Percentiles rank a stretch among this genome's conserved stretches.
phyloP scores from a whole-genome alignment of 2,113 vertebrate species.

The Anolis carolinensis region DNA sequence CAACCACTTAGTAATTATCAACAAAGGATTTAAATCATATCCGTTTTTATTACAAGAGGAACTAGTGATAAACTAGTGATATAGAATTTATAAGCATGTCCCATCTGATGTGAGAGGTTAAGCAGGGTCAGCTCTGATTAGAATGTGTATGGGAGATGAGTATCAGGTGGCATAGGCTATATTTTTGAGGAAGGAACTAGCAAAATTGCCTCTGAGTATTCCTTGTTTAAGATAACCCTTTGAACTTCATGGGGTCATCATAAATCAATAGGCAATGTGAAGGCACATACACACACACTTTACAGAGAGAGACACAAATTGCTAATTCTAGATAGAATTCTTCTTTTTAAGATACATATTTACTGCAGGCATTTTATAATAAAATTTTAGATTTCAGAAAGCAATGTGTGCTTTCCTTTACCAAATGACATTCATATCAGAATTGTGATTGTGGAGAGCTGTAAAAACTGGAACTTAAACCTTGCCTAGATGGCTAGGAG shows the following conservation, averaged over 20 bases:
- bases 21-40: conserved; percentile 55
- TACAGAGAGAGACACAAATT: not conserved
- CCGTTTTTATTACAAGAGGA: conserved; percentile 60
- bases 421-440: not conserved
- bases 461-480: not conserved
- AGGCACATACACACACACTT: no score
- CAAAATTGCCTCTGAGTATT: no score
- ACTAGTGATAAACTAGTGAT: conserved; percentile 42
- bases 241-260: no score
- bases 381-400: not conserved
- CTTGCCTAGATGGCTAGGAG: no score
- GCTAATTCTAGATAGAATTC: not conserved
- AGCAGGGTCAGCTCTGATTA: no score
- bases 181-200: no score
- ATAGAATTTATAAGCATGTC: not conserved
- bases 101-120: no score
- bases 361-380: not conserved
- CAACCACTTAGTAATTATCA: conserved; percentile 61
- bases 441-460: not conserved
- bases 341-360: not conserved
- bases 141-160: no score
- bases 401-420: not conserved
- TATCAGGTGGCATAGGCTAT: no score
- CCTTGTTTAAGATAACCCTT: no score
- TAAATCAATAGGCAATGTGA: no score